These are phyloP conservation scores for Drosophila seguyi DNA, from an alignment of 1,140 invertebrate genomes.

Conservation along the genomic window DNA sequence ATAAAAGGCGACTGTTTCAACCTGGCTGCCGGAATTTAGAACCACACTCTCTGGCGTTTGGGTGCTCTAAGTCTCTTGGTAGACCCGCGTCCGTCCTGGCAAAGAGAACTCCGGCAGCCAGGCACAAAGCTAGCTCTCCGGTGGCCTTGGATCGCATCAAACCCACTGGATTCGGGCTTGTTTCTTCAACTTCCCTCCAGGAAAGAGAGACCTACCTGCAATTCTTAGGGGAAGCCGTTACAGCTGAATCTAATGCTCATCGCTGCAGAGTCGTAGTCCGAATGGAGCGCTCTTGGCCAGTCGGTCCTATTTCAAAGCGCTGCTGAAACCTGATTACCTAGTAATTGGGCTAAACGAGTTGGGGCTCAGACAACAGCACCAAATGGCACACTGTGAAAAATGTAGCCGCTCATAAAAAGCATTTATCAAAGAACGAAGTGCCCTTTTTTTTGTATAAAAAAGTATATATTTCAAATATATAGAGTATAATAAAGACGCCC, in stretches of 20 bases:
- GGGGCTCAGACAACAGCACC: not conserved
- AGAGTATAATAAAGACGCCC: not conserved
- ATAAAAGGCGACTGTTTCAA: constrained; percentile 39
- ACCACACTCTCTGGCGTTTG: constrained; percentile 84
- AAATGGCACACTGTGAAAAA: not conserved
- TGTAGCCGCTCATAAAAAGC: not conserved
- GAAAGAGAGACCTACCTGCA: no score
- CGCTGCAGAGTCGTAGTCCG: no score
- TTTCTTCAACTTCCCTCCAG: no score
- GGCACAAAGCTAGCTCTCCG: constrained; percentile 91
- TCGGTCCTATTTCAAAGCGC: no score
- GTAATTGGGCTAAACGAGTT: constrained; percentile 38
- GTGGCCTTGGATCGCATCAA: constrained; percentile 92
- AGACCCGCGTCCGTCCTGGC: constrained; percentile 88
- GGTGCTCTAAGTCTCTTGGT: constrained; percentile 85
- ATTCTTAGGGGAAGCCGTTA: no score
- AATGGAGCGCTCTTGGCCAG: no score
- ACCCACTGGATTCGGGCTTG: constrained; percentile 89
- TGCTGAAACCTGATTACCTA: no score
- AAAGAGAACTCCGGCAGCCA: constrained; percentile 88
- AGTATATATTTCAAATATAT: constrained; percentile 10
- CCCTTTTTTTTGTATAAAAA: not conserved
- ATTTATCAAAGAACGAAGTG: not conserved
- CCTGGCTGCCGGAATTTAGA: constrained; percentile 62
- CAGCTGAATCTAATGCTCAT: no score